Evolutionary conservation across 1,140 invertebrate species (phyloP).

Genomic region (Neuroterus valhalla): DNA sequence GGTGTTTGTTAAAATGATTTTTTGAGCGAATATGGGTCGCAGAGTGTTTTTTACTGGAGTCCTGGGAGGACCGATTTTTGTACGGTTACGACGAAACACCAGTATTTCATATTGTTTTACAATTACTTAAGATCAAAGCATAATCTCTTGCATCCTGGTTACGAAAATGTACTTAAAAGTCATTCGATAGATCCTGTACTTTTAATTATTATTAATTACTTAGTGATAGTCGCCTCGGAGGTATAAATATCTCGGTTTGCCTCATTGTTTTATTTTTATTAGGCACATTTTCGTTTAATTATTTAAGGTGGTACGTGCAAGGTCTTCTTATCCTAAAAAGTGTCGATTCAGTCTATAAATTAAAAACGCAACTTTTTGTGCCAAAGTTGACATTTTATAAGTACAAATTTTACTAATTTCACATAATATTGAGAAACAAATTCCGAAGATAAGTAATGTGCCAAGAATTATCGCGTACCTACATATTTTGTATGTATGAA

Average conservation of each 20-base stretch:
- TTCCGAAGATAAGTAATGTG: no score
- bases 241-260: slow-evolving; percentile 3
- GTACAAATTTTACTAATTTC: no score
- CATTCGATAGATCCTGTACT: slow-evolving; percentile 57
- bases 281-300: not conserved
- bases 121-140: slow-evolving; percentile 68
- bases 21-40: slow-evolving; percentile 39
- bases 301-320: not conserved
- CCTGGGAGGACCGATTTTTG: slow-evolving; percentile 33
- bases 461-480: no score
- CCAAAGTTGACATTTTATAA: not conserved
- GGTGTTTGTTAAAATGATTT: not conserved
- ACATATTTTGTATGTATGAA: not conserved
- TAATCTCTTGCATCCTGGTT: slow-evolving; percentile 63
- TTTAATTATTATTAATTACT: slow-evolving; percentile 23
- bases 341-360: not conserved
- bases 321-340: slow-evolving; percentile 12
- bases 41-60: slow-evolving; percentile 28
- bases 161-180: slow-evolving; percentile 71
- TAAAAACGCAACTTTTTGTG: not conserved
- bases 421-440: no score
- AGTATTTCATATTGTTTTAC: slow-evolving; percentile 70
- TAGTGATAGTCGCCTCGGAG: not conserved
- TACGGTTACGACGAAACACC: slow-evolving; percentile 56
- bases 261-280: not conserved